A percentile compares a stretch with the other conserved stretches of the same genome.
phyloP scores from a whole-genome alignment of 1,140 invertebrate species.

The Drosophila guanche region DNA sequence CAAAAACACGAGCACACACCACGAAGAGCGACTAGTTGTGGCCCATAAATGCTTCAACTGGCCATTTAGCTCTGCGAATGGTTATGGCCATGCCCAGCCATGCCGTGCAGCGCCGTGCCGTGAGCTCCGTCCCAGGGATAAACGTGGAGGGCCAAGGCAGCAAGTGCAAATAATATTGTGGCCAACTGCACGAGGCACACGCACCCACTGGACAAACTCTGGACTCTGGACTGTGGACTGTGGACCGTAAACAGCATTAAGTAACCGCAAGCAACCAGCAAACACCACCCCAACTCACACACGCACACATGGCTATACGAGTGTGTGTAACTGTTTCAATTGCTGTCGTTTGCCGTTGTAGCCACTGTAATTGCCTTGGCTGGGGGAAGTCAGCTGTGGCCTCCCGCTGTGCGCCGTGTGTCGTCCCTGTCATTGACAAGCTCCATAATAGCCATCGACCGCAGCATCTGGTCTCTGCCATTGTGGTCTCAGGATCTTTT shows the following conservation, averaged over 20 bases:
- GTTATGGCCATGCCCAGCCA: conserved; percentile 27
- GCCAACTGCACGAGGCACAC: conserved; percentile 60
- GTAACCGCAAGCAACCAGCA: conserved; percentile 59
- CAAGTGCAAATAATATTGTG: conserved; percentile 79
- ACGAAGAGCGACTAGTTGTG: conserved; percentile 3
- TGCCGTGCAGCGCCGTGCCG: no score
- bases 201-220: conserved; percentile 45
- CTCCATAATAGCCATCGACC: conserved; percentile 77
- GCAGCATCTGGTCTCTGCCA: conserved; percentile 68
- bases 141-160: conserved; percentile 19
- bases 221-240: not conserved
- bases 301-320: conserved; percentile 8
- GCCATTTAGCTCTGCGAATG: conserved; percentile 48
- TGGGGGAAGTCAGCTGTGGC: conserved; percentile 17
- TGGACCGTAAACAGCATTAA: conserved; percentile 64
- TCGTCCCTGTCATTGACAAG: conserved; percentile 68
- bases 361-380: conserved; percentile 71
- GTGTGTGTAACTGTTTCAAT: conserved; percentile 66
- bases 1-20: not conserved
- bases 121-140: conserved; percentile 5
- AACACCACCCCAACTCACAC: conserved; percentile 25
- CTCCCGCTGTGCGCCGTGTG: not conserved
- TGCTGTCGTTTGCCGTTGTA: conserved; percentile 64
- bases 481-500: conserved; percentile 19
- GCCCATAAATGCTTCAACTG: conserved; percentile 42